A percentile compares a stretch with the other conserved stretches of the same genome.
Evolutionary conservation across 2,797 vertebrate species (phyloP).

Genomic region (Morus bassanus): DNA sequence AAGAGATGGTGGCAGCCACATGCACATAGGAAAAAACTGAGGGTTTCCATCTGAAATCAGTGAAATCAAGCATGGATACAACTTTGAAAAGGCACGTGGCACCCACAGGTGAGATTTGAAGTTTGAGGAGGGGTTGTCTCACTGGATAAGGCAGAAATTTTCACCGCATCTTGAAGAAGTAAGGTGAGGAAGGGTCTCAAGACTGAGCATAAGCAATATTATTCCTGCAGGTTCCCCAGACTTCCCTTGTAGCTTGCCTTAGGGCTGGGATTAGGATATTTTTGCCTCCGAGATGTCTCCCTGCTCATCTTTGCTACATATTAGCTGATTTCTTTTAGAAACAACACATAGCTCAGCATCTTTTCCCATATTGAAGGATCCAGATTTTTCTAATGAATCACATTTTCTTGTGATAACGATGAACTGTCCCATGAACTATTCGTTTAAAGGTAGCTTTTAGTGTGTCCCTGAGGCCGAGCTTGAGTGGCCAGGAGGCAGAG

Average conservation of each 20-base stretch:
- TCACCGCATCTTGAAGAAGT: background rate
- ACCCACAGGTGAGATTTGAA: background rate
- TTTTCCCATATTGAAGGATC: background rate
- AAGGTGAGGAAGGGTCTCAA: background rate
- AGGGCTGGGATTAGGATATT: background rate
- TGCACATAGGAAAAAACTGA: rapidly evolving
- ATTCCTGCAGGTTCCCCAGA: background rate
- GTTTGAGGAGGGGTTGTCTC: background rate
- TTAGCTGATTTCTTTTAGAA: background rate
- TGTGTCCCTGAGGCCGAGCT: background rate
- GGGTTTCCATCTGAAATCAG: background rate
- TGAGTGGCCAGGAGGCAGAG: background rate
- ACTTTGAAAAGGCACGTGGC: background rate
- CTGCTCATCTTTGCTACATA: background rate
- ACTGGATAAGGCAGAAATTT: background rate
- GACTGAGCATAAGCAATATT: background rate
- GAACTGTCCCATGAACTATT: background rate
- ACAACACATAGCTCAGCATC: background rate
- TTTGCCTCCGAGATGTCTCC: background rate
- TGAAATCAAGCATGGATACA: background rate
- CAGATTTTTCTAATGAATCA: background rate
- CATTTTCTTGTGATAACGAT: background rate
- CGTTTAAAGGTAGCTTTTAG: background rate
- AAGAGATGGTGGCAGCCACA: rapidly evolving
- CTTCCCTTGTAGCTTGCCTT: background rate